A percentile compares a stretch with the other conserved stretches of the same genome.
Evolutionary conservation across 2,888 invertebrate species (phyloP).

Genomic region (Aspidiotus destructor): DNA sequence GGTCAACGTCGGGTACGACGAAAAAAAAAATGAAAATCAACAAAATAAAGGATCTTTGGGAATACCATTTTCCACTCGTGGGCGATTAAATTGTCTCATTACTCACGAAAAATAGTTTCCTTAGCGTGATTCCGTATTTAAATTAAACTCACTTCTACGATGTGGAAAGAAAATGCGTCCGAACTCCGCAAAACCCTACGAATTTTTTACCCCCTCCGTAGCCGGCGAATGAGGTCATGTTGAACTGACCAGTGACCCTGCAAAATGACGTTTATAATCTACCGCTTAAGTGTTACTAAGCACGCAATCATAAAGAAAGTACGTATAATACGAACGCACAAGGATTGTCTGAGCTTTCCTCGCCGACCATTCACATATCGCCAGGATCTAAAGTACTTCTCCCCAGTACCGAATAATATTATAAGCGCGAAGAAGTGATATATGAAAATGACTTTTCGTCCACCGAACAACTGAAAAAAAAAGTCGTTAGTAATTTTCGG

Average conservation of each 20-base stretch:
- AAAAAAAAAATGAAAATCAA: too few species aligned
- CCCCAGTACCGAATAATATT: background rate
- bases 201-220: background rate
- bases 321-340: background rate
- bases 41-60: background rate
- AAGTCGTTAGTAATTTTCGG: background rate
- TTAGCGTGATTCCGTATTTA: conserved; percentile 30
- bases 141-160: conserved; percentile 18
- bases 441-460: conserved; percentile 1
- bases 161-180: background rate
- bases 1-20: too few species aligned
- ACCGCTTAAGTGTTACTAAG: background rate
- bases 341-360: conserved; percentile 1
- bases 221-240: conserved; percentile 22
- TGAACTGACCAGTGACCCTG: conserved; percentile 31
- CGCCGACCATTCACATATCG: conserved; percentile 15
- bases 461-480: background rate
- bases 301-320: conserved; percentile 15
- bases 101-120: conserved; percentile 25
- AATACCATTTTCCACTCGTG: background rate
- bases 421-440: conserved; percentile 13
- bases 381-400: conserved; percentile 18
- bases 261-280: conserved; percentile 16
- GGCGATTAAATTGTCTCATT: conserved; percentile 29
- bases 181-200: too few species aligned